Base-by-base conservation (phyloP, 2,113 vertebrate genomes). In the Toxotes chatareus region DNA sequence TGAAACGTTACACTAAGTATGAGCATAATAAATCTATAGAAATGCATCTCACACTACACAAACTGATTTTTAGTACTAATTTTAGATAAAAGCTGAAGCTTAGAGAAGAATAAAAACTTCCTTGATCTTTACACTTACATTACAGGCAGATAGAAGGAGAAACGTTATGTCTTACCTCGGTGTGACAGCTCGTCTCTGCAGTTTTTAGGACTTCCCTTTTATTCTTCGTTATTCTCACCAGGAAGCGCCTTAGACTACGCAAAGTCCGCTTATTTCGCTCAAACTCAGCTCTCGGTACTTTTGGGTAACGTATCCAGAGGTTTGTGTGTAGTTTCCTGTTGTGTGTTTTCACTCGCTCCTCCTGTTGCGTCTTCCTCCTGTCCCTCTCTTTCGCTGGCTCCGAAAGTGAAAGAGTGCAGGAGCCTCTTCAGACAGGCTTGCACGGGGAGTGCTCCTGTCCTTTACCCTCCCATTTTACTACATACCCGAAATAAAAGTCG, bases 401-500 rank as follows among this genome's bases (percentile, higher is more conserved):
- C 72, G 83, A 88, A 88, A 85, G 83, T 76, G 79, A 88, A 88
- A 88, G 71, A 0, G 0, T 1, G 31, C n/a, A 55, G 23, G 9
- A 46, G 0, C 1, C 0, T 4, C 5, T 6, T 7, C 23, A 53
- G 44, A 59, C 0, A 34, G 49, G 36, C 4, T 32, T 40, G 82
- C 51, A 1, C 10, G 34, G 76, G 80, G 76, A 79, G 71, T 61
- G 0, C 21, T 23, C 1, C 47, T 42, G 62, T 19, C 12, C 10
- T 63, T 72, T 38, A 59, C 66, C 66, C 61, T 84, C 79, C 46
- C 77, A 46, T 78, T 49, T 56, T 5, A 36, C 14, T 10, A 23
- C 64, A 55, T 4, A 38, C 4, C 0, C 5, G 16, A 53, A 16
- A 56, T 27, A 27, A 27, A 27, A 34, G 17, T 5, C 13, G 1